A percentile compares a stretch with the other conserved stretches of the same genome.
phyloP scores from a whole-genome alignment of 2,113 vertebrate genomes.

The chimpanzee (Pan troglodytes) region NHGRI_mPanTro3-v2.1_pri NC_072398.2:150785001-150785500 shows the following conservation, averaged over 20 bases:
- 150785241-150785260: neutral
- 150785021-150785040: neutral
- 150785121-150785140: fast-evolving
- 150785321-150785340: neutral
- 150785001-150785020: neutral
- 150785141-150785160: neutral
- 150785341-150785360: neutral
- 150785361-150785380: neutral
- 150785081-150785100: neutral
- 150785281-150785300: neutral
- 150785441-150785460: neutral
- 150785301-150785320: neutral
- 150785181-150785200: neutral
- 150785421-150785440: neutral
- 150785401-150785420: neutral
- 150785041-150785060: neutral
- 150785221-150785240: neutral
- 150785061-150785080: neutral
- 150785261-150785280: neutral
- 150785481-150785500: neutral
- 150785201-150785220: neutral
- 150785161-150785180: neutral
- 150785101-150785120: neutral
- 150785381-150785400: constrained; percentile 33
- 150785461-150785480: neutral